Evolutionary conservation across 2,797 vertebrate genomes (phyloP).

Genomic region (Strix occidentalis): DNA sequence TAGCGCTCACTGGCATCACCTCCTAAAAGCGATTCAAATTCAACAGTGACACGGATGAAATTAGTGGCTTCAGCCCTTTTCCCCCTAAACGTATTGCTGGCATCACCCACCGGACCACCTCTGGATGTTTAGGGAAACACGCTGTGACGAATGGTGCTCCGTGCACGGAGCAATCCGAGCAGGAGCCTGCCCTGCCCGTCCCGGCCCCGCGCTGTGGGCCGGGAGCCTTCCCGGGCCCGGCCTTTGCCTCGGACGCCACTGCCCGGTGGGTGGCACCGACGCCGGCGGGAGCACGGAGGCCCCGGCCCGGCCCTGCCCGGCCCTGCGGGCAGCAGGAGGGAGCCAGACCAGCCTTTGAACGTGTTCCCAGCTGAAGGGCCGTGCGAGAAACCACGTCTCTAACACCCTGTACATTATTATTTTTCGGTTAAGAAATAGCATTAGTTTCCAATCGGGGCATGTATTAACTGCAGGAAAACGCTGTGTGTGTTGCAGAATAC

Average conservation of each 20-base stretch:
- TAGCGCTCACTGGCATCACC: neutral
- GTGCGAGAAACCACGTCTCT: rapidly evolving
- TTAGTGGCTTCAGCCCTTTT: neutral
- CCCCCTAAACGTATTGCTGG: rapidly evolving
- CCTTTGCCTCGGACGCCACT: neutral
- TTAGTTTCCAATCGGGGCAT: rapidly evolving
- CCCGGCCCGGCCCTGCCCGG: neutral
- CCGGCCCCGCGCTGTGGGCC: neutral
- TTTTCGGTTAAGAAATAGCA: rapidly evolving
- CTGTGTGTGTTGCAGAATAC: rapidly evolving
- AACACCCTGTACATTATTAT: rapidly evolving
- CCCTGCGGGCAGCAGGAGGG: neutral
- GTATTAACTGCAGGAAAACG: rapidly evolving
- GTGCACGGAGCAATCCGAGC: rapidly evolving
- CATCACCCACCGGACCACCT: neutral
- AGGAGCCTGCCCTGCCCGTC: neutral
- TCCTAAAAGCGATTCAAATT: neutral
- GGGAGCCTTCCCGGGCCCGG: rapidly evolving
- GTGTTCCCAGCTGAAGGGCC: too few relatives aligned
- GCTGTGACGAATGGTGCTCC: neutral
- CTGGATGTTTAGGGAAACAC: neutral
- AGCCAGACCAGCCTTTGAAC: rapidly evolving
- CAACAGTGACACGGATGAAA: neutral
- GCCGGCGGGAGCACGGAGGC: neutral
- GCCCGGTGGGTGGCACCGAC: conserved; percentile 64